These are phyloP conservation scores for Spisula solida DNA, from an alignment of 2,888 invertebrate genomes.

Conservation along the genomic window DNA sequence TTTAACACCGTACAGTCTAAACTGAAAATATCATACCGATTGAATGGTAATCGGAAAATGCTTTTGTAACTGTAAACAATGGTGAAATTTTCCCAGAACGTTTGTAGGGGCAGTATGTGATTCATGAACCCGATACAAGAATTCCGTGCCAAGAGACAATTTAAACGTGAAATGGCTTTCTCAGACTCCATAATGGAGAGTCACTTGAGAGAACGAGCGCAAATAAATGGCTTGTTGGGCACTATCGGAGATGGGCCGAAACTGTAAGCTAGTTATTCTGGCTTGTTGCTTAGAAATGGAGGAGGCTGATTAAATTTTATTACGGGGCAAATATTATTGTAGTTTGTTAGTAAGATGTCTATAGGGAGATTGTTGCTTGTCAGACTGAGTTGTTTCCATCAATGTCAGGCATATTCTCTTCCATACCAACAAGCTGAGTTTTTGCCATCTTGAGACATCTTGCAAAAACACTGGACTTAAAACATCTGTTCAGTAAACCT, in stretches of 20 bases:
- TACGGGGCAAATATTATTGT: neutral
- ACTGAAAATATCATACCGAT: slow-evolving; percentile 39
- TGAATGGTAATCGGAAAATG: slow-evolving; percentile 52
- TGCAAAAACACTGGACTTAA: neutral
- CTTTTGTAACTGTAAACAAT: slow-evolving; percentile 56
- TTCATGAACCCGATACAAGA: slow-evolving; percentile 48
- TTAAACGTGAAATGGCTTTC: slow-evolving; percentile 47
- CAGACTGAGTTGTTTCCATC: neutral
- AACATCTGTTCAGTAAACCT: neutral
- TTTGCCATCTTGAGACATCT: neutral
- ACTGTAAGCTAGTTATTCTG: slow-evolving; percentile 31
- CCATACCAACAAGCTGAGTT: neutral
- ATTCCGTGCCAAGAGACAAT: slow-evolving; percentile 52
- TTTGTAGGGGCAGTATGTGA: slow-evolving; percentile 32
- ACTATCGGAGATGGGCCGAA: slow-evolving; percentile 37
- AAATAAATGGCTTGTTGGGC: slow-evolving; percentile 59
- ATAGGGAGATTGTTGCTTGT: neutral
- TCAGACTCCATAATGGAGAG: slow-evolving; percentile 51
- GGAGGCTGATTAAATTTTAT: slow-evolving; percentile 50
- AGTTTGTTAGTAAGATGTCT: slow-evolving; percentile 21
- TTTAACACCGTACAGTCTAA: slow-evolving; percentile 61
- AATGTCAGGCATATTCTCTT: neutral
- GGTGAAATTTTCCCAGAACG: slow-evolving; percentile 44
- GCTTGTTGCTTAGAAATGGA: slow-evolving; percentile 34
- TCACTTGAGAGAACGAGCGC: slow-evolving; percentile 52